Evolutionary conservation across 2,888 invertebrate genomes (phyloP).

Genomic region (Spatulosminthurus flaviceps): DNA sequence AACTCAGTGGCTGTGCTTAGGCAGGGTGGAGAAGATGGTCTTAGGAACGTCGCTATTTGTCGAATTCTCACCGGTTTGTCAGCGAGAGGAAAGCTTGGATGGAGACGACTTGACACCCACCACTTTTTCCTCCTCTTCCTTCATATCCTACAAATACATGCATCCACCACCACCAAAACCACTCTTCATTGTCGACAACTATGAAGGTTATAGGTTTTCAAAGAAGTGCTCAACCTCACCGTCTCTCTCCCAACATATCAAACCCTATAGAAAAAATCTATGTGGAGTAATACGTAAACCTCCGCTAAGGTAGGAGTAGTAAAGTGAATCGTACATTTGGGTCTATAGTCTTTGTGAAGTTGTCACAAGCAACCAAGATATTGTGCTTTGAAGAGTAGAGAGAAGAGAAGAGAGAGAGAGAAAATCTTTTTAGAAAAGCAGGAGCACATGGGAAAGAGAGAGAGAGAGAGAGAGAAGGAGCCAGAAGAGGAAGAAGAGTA

Average conservation of each 20-base stretch:
- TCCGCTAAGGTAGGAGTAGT: neutral
- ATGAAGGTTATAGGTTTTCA: slow-evolving; percentile 16
- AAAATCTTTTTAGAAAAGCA: neutral
- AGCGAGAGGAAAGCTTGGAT: slow-evolving; percentile 23
- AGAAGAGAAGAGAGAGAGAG: slow-evolving; percentile 20
- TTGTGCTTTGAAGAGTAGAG: neutral
- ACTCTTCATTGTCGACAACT: slow-evolving; percentile 22
- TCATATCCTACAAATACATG: neutral
- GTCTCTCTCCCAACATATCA: neutral
- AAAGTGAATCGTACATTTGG: neutral
- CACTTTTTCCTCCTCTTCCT: slow-evolving; percentile 1
- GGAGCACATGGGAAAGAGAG: neutral
- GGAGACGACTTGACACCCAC: slow-evolving; percentile 27
- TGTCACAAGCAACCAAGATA: slow-evolving; percentile 29
- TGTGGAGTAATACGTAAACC: neutral
- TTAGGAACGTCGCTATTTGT: slow-evolving; percentile 41
- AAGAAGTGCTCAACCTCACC: neutral
- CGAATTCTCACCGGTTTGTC: slow-evolving; percentile 45
- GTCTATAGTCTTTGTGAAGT: slow-evolving; percentile 21
- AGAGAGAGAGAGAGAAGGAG: slow-evolving; percentile 3
- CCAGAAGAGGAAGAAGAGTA: slow-evolving; percentile 28
- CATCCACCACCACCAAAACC: neutral
- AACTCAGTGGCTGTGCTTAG: neutral
- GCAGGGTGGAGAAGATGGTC: slow-evolving; percentile 26
- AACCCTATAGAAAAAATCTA: too few species aligned